Conservation (phyloP, 2,113 vertebrate species). For the Poeciliopsis turrubarensis region DNA sequence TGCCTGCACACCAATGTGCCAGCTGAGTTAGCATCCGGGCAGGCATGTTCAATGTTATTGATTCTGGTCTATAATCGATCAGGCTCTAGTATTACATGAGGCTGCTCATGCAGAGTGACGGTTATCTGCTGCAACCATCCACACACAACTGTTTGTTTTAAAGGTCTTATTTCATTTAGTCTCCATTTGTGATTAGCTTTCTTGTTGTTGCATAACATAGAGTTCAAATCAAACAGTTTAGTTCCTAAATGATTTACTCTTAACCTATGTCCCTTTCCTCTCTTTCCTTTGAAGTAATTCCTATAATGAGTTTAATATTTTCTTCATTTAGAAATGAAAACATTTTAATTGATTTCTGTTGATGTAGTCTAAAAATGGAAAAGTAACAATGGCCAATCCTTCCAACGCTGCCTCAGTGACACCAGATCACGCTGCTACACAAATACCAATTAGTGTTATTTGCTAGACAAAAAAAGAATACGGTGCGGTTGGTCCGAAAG, state of each 20-base stretch:
- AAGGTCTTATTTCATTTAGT: slow-evolving; percentile 4
- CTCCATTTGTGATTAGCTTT: background rate
- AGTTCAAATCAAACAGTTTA: slow-evolving; percentile 1
- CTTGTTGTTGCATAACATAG: background rate
- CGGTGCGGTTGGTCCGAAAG: background rate
- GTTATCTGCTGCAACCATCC: background rate
- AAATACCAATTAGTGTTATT: slow-evolving; percentile 34
- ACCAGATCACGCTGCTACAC: background rate
- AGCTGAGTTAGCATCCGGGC: slow-evolving; percentile 42
- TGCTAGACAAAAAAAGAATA: background rate
- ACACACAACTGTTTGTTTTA: background rate
- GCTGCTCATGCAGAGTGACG: slow-evolving; percentile 30
- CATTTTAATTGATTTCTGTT: background rate
- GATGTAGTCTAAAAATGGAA: background rate
- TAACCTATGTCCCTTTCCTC: background rate
- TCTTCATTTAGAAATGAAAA: background rate
- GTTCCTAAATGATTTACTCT: background rate
- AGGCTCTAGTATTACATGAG: slow-evolving; percentile 47
- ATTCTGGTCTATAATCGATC: slow-evolving; percentile 52
- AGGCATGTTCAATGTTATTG: slow-evolving; percentile 61
- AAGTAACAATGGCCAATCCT: background rate
- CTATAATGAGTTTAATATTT: background rate
- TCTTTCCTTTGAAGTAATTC: background rate
- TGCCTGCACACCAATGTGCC: background rate
- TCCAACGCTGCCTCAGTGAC: background rate